Evolutionary conservation across 92 coral and sea anemone genomes (phyloP), one percentile per base, ranked within the genome.

Genomic region (Pocillopora meandrina): DNA sequence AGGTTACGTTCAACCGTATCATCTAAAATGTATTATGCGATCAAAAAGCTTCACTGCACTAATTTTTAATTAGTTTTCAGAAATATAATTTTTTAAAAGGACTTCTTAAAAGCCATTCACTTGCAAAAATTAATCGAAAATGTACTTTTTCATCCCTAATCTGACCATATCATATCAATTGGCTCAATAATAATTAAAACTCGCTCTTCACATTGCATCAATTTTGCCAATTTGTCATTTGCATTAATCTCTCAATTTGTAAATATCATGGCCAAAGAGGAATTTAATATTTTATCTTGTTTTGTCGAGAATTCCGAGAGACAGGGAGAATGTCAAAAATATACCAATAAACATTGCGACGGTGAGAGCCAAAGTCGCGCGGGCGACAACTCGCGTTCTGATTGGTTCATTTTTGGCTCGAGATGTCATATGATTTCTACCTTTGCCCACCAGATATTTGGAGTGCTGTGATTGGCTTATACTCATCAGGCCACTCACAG

Each of bases 381-480:
- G 71, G 60, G 79, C 61, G 61, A 78, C 78, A 82, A 82, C 15
- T n/a, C 65, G 72, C 71, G 66, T 61, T 86, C 65, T 86, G 87
- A 86, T 86, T 90, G 93, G 93, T 34, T 76, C 74, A 34, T 56
- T 33, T 34, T 10, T n/a, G 42, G 52, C 56, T 16, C 52, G n/a
- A 57, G 33, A 66, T 57, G 70, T 84, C 88, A 78, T 84, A 76
- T 76, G 88, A 84, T 84, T 79, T 79, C 42, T n/a, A 71, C 85
- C 77, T 81, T 81, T 65, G 82, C 47, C 82, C 94, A 91, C 95
- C 92, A 85, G 89, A 90, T 88, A 87, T 90, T 88, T 85, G 89
- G 88, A 83, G 63, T 56, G 77, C 75, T 85, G 83, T 94, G 93
- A 94, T 94, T 94, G 98, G 98, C 72, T 81, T 59, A 65, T 87